These are phyloP conservation scores for Nephrotoma guestfalica DNA, from an alignment of 2,888 invertebrate species.

Conservation along the genomic window DNA sequence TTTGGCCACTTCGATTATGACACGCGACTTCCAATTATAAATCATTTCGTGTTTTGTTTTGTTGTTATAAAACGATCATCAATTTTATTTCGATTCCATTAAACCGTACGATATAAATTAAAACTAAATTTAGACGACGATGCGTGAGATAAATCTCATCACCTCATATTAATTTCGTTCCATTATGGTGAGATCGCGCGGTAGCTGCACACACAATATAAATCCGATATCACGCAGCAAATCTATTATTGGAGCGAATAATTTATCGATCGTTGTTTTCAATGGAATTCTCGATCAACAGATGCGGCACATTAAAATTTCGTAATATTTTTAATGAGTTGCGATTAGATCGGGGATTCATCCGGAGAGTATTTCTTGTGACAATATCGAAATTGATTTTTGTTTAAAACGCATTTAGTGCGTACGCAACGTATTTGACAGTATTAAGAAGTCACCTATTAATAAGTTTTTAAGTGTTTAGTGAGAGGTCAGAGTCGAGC, in stretches of 20 bases:
- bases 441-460: background rate
- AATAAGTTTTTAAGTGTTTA: background rate
- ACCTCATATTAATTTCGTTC: background rate
- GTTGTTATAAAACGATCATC: background rate
- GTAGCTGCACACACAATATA: background rate
- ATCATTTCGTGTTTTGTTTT: background rate
- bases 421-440: too few relatives aligned
- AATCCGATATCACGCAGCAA: background rate
- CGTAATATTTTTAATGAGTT: background rate
- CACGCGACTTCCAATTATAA: background rate
- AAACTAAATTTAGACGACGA: background rate
- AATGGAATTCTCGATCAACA: background rate
- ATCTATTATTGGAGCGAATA: background rate
- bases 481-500: too few relatives aligned
- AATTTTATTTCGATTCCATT: background rate
- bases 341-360: background rate
- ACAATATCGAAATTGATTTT: background rate
- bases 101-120: background rate
- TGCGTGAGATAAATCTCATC: background rate
- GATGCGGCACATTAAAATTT: background rate
- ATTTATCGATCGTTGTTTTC: background rate
- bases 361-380: background rate
- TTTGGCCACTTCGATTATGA: background rate
- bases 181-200: background rate
- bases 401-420: background rate